A percentile compares a stretch with the other conserved stretches of the same genome.
Conservation (phyloP, 2,888 invertebrate species). For the Lamellibrachia satsuma region DNA sequence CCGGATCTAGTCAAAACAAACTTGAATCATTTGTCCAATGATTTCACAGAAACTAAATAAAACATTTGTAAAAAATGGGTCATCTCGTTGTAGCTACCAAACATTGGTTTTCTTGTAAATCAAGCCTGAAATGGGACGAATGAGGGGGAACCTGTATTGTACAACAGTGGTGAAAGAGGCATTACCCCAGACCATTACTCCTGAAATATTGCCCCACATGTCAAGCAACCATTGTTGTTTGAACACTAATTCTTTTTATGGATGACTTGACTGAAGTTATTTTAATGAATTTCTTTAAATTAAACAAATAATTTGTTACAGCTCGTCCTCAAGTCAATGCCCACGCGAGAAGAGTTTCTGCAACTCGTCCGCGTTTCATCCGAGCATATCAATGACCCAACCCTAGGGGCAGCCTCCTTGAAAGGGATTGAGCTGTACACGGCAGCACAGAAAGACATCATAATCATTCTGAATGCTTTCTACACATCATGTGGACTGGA, state of each 20-base stretch:
- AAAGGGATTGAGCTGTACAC: constrained; percentile 37
- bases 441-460: constrained; percentile 27
- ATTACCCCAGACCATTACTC: too few species aligned
- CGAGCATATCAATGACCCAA: constrained; percentile 26
- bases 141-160: too few species aligned
- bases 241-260: background rate
- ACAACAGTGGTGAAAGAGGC: too few species aligned
- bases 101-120: too few species aligned
- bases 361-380: constrained; percentile 42
- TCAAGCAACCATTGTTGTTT: constrained; percentile 8
- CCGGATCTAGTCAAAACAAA: too few species aligned
- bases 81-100: too few species aligned
- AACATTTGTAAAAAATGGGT: too few species aligned
- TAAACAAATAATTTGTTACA: constrained; percentile 37
- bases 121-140: too few species aligned
- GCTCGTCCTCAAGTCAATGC: constrained; percentile 59
- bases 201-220: background rate
- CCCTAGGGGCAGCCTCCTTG: constrained; percentile 30
- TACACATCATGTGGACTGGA: constrained; percentile 1
- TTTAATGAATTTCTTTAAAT: background rate
- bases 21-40: too few species aligned
- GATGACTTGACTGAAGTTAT: constrained; percentile 1
- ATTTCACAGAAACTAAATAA: too few species aligned
- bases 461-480: constrained; percentile 30
- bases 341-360: constrained; percentile 52